Evolutionary conservation across 2,113 vertebrate species (phyloP), one percentile per base, ranked within the genome.

Genomic region (Mormoops blainvillei): DNA sequence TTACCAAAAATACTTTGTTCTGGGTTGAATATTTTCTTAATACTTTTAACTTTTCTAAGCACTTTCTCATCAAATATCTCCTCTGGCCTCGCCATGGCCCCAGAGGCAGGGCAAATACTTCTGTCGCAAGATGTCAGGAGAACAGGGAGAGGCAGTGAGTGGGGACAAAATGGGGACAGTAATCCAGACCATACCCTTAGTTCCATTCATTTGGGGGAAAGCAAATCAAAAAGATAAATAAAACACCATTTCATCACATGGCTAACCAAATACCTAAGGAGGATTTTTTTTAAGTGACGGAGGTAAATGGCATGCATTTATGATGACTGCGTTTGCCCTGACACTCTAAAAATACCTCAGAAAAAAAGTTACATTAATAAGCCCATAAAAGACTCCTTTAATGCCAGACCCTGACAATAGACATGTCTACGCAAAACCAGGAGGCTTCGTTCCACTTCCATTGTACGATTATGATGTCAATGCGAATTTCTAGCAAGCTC

Each of bases 1-100:
- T 97, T 97, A 96, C 97, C 97, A 98, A 98, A 98, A 98, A 96
- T 97, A 97, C 96, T 96, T 94, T 95, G 95, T 91, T 86, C 97
- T 95, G 77, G 33, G 38, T 65, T 96, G 93, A 98, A 97, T 91
- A 94, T 96, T 97, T 96, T 96, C 95, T 94, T 95, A 89, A 95
- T 94, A 93, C 86, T 93, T 96, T 94, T 89, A 96, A 89, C 82
- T 96, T 93, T 87, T 56, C 65, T 31, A 74, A 87, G 86, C 58
- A 71, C 89, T 74, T 76, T 95, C 82, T 93, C 73, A 94, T 77
- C 52, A 45, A 50, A 77, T 36, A 4, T 52, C 71, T 68, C 28
- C 73, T 52, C 28, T 22, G 50, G 65, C 43, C 87, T 92, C 45
- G 43, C 81, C 52, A 19, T 7, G 73, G 8, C n/a, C 71, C 52